Percentiles rank a stretch among this genome's conserved stretches.
phyloP scores from a whole-genome alignment of 2,113 vertebrate species.

The Catharus fuscescens region DNA sequence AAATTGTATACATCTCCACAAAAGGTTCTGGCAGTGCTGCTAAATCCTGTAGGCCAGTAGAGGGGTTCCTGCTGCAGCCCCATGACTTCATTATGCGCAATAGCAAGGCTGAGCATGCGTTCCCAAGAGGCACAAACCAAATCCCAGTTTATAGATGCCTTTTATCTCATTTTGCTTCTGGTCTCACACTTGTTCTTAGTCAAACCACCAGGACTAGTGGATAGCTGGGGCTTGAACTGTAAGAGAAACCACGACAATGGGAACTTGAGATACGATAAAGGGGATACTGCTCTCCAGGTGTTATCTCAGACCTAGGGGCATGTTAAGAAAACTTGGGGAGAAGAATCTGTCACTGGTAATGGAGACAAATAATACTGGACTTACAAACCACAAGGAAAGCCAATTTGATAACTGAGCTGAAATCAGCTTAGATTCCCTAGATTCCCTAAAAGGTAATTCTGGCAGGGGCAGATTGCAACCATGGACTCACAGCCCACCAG shows the following conservation, averaged over 20 bases:
- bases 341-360: background rate
- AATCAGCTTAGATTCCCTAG: background rate
- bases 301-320: background rate
- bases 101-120: background rate
- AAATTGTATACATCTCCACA: background rate
- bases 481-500: background rate
- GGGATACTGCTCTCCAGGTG: background rate
- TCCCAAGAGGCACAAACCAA: background rate
- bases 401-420: background rate
- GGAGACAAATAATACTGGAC: background rate
- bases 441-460: background rate
- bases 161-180: background rate
- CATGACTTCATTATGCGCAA: rapidly evolving
- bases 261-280: background rate
- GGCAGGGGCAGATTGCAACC: background rate
- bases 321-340: background rate
- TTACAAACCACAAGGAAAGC: background rate
- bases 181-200: background rate
- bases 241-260: background rate
- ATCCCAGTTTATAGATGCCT: background rate
- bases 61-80: background rate
- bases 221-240: background rate
- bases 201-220: background rate
- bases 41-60: background rate
- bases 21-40: background rate